Base-by-base conservation (phyloP, 92 coral and sea anemone species). In the Porites divaricata region DNA sequence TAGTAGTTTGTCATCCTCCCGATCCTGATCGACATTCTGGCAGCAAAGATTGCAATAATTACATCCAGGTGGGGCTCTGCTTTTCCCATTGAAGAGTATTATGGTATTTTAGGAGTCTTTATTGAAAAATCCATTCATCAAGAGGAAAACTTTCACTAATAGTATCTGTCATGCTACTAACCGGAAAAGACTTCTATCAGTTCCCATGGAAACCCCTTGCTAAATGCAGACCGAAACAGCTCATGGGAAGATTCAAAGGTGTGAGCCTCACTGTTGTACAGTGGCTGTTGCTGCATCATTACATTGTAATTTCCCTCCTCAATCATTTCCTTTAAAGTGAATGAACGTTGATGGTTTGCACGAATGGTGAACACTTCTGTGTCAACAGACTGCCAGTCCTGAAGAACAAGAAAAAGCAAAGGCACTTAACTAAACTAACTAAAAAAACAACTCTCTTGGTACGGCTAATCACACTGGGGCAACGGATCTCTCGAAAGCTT, bases 131-230 rank as follows among this genome's bases (percentile, higher is more conserved):
- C 4, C 45, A 35, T 35, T 0, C 45, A 35, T 35, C 45, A 35
- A 35, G 45, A 6, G 45, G 45, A 35, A 35, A 35, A 35, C 45
- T 35, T 35, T 35, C 6, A 35, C 45, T 0, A 6, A 35, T 25
- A 25, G 28, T 25, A 1, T 54, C 14, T 9, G 59, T 54, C 59
- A 54, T 12, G 16, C 4, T 53, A 13, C 73, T 63, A 35, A 92
- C 95, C 95, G 61, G 95, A 81, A 78, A 90, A 88, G 25, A 92
- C 93, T 58, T 95, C 95, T 4, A 95, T 77, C 21, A 95, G 83
- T 70, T 95, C 98, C 98, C 98, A 95, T 1, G 98, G 92, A 85
- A 95, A 95, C 9, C 98, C 98, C 22, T 92, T 85, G 83, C 72
- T 86, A 67, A 93, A 93, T 1, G 95, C 93, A 13, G 86, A 81